Evolutionary conservation across 2,113 vertebrate genomes (phyloP), one percentile per base, ranked within the genome.

Genomic region (Carassius carassius): DNA sequence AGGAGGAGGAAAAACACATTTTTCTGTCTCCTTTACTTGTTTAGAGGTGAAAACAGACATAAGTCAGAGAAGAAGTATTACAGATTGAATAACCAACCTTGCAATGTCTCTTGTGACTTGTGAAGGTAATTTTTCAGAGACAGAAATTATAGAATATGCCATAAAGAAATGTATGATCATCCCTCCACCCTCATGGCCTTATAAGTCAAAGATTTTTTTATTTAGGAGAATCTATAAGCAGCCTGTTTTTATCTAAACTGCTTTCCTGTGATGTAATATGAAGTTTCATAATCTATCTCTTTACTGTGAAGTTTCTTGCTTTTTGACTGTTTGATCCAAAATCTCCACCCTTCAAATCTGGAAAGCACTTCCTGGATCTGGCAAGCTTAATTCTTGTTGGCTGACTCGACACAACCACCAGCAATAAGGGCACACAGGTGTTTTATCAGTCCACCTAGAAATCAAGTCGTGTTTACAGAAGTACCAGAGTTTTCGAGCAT

Each of bases 1-100:
- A 69, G 37, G 44, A 37, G 56, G 75, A 81, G 56, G 60, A 62
- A 60, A 51, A 49, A 75, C 73, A 49, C 13, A 77, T 83, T 76
- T 60, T 65, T 63, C 74, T 78, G 80, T 44, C 75, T 60, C 67
- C 21, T 63, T 85, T 78, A 29, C 60, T 85, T 70, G 54, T 75
- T 65, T 25, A 47, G 32, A 87, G 51, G 65, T 82, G 51, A 49
- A 84, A 73, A 81, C 54, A 65, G 56, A 74, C 23, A 80, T 62
- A 21, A 76, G 35, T 56, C 54, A 85, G 78, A 65, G 25, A 19
- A 78, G 29, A 60, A n/a, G 29, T n/a, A 75, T 56, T 29, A 51
- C 47, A 72, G 62, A 44, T 16, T 65, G 76, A 60, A 70, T n/a
- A 56, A 83, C 75, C 6, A 10, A 19, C 23, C 6, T 54, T 13